Evolutionary conservation across 1,140 invertebrate species (phyloP).

Genomic region (Lasioglossum baleicum): DNA sequence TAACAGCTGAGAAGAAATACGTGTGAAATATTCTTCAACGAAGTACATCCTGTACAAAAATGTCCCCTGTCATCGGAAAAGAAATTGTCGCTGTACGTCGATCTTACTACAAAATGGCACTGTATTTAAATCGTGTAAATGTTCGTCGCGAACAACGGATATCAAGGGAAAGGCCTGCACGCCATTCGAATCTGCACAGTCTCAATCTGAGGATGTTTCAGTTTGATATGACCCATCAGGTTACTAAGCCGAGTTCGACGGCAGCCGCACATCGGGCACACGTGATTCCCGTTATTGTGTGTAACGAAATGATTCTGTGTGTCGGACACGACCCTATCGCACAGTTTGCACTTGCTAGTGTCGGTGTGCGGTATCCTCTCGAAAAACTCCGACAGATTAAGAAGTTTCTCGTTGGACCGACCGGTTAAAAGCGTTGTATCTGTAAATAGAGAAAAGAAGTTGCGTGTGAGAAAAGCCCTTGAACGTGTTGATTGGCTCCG

Average conservation of each 20-base stretch:
- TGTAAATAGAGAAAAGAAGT: constrained; percentile 71
- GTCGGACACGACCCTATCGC: constrained; percentile 86
- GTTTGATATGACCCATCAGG: constrained; percentile 86
- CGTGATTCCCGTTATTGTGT: constrained; percentile 85
- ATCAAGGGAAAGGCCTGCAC: constrained; percentile 22
- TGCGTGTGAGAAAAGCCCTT: constrained; percentile 29
- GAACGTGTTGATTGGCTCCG: constrained; percentile 22
- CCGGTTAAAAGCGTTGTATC: constrained; percentile 74
- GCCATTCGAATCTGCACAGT: constrained; percentile 37
- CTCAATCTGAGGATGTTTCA: constrained; percentile 82
- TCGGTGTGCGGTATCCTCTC: constrained; percentile 68
- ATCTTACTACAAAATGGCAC: too few relatives aligned
- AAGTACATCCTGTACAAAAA: too few relatives aligned
- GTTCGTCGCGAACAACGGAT: too few relatives aligned
- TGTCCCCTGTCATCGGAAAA: too few relatives aligned
- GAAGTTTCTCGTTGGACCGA: constrained; percentile 60
- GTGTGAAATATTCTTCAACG: too few relatives aligned
- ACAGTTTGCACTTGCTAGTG: constrained; percentile 81
- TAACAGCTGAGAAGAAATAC: too few relatives aligned
- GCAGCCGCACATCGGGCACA: constrained; percentile 86
- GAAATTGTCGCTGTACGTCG: too few relatives aligned
- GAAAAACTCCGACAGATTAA: constrained; percentile 71
- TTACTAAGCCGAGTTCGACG: constrained; percentile 86
- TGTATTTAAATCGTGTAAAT: too few relatives aligned
- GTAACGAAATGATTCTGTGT: constrained; percentile 87